A percentile compares a stretch with the other conserved stretches of the same genome.
Conservation (phyloP, 2,888 invertebrate genomes). For the Unio delphinus region DNA sequence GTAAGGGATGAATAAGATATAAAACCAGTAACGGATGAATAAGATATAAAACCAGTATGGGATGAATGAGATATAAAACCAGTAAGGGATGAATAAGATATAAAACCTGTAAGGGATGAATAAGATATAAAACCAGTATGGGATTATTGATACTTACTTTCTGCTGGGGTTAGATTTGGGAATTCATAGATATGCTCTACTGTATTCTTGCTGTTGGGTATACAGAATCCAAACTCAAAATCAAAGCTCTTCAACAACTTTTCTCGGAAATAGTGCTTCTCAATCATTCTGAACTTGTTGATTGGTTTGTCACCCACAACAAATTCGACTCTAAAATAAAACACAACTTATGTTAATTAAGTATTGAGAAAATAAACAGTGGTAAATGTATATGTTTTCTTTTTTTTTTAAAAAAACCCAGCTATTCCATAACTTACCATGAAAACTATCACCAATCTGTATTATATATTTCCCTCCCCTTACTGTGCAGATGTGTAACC, state of each 20-base stretch:
- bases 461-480: too few relatives aligned
- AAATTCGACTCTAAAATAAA: conserved; percentile 88
- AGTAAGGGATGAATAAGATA: too few relatives aligned
- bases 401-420: too few relatives aligned
- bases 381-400: too few relatives aligned
- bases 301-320: conserved; percentile 93
- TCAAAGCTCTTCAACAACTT: conserved; percentile 96
- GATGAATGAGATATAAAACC: neutral
- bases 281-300: conserved; percentile 97
- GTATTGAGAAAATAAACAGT: neutral
- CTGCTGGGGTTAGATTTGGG: conserved; percentile 87
- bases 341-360: conserved; percentile 6
- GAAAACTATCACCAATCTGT: too few relatives aligned
- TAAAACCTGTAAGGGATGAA: too few relatives aligned
- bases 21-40: neutral
- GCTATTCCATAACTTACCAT: too few relatives aligned
- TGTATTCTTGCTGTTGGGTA: conserved; percentile 96
- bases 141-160: conserved; percentile 79
- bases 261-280: conserved; percentile 95
- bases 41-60: neutral
- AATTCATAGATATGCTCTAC: conserved; percentile 99
- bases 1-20: neutral
- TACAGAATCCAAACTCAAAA: conserved; percentile 99
- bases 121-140: neutral
- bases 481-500: too few relatives aligned